Percentiles rank a stretch among this genome's conserved stretches.
phyloP scores from a whole-genome alignment of 37 sponge, comb jelly and placozoan species.

The Aphrocallistes beatrix region DNA sequence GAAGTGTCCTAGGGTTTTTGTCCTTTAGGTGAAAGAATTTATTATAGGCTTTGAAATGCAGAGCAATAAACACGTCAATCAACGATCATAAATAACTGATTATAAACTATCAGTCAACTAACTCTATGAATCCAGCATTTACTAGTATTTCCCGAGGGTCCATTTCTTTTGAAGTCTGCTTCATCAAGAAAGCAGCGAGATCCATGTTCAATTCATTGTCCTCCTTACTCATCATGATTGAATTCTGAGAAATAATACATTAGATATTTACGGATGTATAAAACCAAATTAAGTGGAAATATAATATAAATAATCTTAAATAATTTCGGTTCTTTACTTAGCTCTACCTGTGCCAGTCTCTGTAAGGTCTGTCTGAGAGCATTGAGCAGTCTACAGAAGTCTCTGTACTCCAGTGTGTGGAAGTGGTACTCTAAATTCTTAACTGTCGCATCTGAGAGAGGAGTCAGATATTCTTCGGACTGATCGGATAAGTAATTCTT shows the following conservation, averaged over 20 bases:
- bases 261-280: background rate
- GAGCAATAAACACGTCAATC: too few species aligned
- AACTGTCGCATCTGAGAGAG: background rate
- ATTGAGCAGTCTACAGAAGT: constrained; percentile 20
- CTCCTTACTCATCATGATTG: background rate
- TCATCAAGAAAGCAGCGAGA: background rate
- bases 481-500: background rate
- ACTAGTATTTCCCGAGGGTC: background rate
- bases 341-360: background rate
- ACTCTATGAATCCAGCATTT: constrained; percentile 13
- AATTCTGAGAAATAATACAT: background rate
- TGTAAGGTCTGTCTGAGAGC: constrained; percentile 12
- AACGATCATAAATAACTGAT: too few species aligned
- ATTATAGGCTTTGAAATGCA: too few species aligned
- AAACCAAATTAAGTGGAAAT: background rate
- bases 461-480: background rate
- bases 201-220: background rate
- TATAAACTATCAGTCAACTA: too few species aligned
- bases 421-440: background rate
- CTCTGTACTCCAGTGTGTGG: background rate
- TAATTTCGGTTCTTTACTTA: background rate
- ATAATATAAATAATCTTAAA: background rate
- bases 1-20: too few species aligned
- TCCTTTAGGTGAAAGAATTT: too few species aligned
- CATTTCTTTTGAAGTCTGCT: background rate